Percentiles rank a stretch among this genome's conserved stretches.
phyloP scores from a whole-genome alignment of 2,113 vertebrate genomes.

The Heptranchias perlo region DNA sequence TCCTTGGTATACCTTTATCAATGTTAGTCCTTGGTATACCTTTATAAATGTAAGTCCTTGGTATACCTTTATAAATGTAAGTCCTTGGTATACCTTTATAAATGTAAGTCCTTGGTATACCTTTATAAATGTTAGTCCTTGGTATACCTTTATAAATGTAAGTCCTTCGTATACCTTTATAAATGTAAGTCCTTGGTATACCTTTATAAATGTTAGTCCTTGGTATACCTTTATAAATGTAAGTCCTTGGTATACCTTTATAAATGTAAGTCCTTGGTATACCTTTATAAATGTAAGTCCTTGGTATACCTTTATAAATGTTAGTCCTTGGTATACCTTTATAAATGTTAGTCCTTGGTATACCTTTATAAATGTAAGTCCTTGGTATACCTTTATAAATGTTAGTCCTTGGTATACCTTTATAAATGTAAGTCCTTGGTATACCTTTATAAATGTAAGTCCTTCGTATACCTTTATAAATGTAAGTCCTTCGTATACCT shows the following conservation, averaged over 20 bases:
- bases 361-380: too few species aligned
- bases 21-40: neutral
- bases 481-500: neutral
- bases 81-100: neutral
- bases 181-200: neutral
- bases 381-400: neutral
- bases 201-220: too few species aligned
- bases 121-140: too few species aligned
- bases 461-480: neutral
- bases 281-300: too few species aligned
- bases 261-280: too few species aligned
- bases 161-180: neutral
- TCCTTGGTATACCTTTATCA: neutral
- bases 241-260: neutral
- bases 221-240: neutral
- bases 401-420: neutral
- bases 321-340: neutral
- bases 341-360: too few species aligned
- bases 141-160: neutral
- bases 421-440: too few species aligned
- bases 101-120: neutral
- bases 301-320: neutral
- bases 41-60: too few species aligned
- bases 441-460: too few species aligned
- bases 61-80: neutral